A percentile compares a stretch with the other conserved stretches of the same genome.
Evolutionary conservation across 2,888 invertebrate species (phyloP).

Genomic region (Apomyelois bistriatella): DNA sequence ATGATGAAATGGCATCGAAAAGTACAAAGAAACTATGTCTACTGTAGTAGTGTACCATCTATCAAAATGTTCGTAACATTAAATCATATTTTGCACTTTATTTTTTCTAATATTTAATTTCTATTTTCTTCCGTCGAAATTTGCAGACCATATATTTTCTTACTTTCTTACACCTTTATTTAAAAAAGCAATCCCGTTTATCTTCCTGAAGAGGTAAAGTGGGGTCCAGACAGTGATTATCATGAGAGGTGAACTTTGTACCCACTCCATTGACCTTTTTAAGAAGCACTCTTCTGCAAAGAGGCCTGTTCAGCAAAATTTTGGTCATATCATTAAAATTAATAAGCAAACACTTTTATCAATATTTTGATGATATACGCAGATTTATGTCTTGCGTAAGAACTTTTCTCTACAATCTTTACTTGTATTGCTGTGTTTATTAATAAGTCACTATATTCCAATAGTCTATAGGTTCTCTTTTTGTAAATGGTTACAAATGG

Average conservation of each 20-base stretch:
- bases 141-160: background rate
- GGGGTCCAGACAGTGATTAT: constrained; percentile 62
- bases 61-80: too few relatives aligned
- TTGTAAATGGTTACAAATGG: constrained; percentile 4
- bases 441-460: background rate
- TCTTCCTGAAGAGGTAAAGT: constrained; percentile 65
- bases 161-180: constrained; percentile 27
- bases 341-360: constrained; percentile 50
- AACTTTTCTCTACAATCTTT: too few relatives aligned
- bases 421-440: background rate
- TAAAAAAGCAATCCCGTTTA: constrained; percentile 61
- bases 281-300: constrained; percentile 57
- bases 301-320: constrained; percentile 64
- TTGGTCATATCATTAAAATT: constrained; percentile 69
- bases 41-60: too few relatives aligned
- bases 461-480: background rate
- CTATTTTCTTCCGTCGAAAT: too few relatives aligned
- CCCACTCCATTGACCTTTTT: constrained; percentile 54
- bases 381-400: too few relatives aligned
- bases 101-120: background rate
- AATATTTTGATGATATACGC: constrained; percentile 19
- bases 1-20: too few relatives aligned
- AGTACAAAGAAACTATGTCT: too few relatives aligned
- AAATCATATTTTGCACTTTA: too few relatives aligned
- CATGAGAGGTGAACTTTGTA: constrained; percentile 60